A percentile compares a stretch with the other conserved stretches of the same genome.
phyloP scores from a whole-genome alignment of 2,888 invertebrate species.

The Dermolepida albohirtum region DNA sequence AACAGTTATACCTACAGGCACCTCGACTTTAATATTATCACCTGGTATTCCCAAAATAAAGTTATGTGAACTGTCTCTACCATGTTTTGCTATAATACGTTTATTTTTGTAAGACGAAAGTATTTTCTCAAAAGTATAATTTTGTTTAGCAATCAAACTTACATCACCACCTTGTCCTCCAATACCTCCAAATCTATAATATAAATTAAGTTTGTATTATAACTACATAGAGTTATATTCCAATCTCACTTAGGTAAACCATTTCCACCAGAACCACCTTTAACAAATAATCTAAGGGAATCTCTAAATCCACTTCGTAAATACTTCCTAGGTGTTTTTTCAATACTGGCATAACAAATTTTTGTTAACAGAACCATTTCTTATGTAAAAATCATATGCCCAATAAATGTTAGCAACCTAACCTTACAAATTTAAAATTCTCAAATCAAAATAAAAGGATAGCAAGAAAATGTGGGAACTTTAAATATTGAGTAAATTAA shows the following conservation, averaged over 20 bases:
- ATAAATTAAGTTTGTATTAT: slow-evolving; percentile 14
- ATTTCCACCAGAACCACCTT: slow-evolving; percentile 86
- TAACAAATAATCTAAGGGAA: slow-evolving; percentile 80
- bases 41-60: slow-evolving; percentile 84
- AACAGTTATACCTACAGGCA: slow-evolving; percentile 86
- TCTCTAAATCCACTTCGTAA: slow-evolving; percentile 77
- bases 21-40: slow-evolving; percentile 75
- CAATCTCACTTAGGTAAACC: slow-evolving; percentile 71
- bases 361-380: slow-evolving; percentile 68
- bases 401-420: no score
- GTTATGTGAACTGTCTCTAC: slow-evolving; percentile 79
- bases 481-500: no score
- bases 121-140: slow-evolving; percentile 69
- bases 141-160: slow-evolving; percentile 75
- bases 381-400: no score
- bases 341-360: slow-evolving; percentile 66
- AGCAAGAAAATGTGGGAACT: no score
- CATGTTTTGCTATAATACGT: slow-evolving; percentile 75
- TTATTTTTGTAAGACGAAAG: slow-evolving; percentile 68
- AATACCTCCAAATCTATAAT: slow-evolving; percentile 84
- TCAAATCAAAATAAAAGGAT: no score
- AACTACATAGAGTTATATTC: background rate
- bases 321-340: slow-evolving; percentile 68
- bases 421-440: no score
- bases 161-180: slow-evolving; percentile 95